Evolutionary conservation across 2,888 invertebrate genomes (phyloP).

Genomic region (Anarsia innoxiella): DNA sequence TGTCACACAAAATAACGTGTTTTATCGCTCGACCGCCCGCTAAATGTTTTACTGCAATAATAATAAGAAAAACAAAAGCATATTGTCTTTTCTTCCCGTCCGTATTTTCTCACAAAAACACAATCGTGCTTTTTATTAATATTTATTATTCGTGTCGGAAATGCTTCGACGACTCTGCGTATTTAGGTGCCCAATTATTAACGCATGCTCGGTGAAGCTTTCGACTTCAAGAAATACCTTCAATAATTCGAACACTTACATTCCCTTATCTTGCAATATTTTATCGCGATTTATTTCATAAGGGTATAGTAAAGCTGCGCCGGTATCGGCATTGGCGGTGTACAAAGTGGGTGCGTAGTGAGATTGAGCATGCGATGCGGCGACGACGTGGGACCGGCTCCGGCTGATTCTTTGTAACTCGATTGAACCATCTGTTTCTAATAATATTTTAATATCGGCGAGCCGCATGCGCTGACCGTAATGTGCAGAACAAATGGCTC

Average conservation of each 20-base stretch:
- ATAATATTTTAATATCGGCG: constrained; percentile 66
- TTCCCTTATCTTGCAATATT: constrained; percentile 20
- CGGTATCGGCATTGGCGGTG: constrained; percentile 1
- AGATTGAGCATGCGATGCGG: constrained; percentile 1
- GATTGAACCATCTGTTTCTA: constrained; percentile 52
- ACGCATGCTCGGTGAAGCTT: constrained; percentile 27
- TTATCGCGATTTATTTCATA: constrained; percentile 20
- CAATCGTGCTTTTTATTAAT: constrained; percentile 63
- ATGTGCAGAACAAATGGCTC: constrained; percentile 49
- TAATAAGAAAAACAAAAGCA: constrained; percentile 73
- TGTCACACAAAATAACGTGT: constrained; percentile 74
- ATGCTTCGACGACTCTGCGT: constrained; percentile 49
- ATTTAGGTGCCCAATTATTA: constrained; percentile 47
- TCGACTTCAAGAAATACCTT: constrained; percentile 25
- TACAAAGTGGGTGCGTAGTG: constrained; percentile 4
- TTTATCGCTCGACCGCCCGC: constrained; percentile 56
- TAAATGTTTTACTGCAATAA: constrained; percentile 73
- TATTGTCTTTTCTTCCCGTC: constrained; percentile 57
- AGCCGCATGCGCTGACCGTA: constrained; percentile 43
- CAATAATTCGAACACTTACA: constrained; percentile 25
- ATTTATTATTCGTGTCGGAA: constrained; percentile 59
- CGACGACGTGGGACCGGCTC: constrained; percentile 9
- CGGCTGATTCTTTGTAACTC: constrained; percentile 12
- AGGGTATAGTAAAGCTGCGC: constrained; percentile 8
- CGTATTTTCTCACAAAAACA: constrained; percentile 58